Base-by-base conservation (phyloP, 2,888 invertebrate genomes). In the Gisinianus flammeolus region DNA sequence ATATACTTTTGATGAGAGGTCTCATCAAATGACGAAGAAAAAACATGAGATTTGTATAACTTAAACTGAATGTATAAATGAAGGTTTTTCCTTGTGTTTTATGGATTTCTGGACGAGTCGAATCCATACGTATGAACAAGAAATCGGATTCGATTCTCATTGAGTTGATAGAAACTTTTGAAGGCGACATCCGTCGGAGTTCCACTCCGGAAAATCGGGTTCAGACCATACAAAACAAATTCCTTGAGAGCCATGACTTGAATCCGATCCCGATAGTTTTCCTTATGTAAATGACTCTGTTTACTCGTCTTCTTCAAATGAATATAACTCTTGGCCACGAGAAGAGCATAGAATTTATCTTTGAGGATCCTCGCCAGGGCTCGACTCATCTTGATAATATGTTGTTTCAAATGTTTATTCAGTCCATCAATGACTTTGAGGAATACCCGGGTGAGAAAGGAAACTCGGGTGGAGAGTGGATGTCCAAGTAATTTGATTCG, bases 161-260 rank as follows among this genome's bases (percentile, higher is more conserved):
- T 83, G 5, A 77, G 56, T 19, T 56, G 56, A 22, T 77, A 80
- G 62, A 82, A 82, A 56, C 81, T 82, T 0, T 31, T 68, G 54
- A 83, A 83, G 8, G 82, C 80, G 0, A 68, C 54, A 16, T 68
- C 52, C 0, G 66, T 35, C 0, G 76, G 16, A 5, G 79, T 74
- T 10, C 80, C 81, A 62, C 79, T 79, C 33, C 75, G 72, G 26
- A 78, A 44, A 26, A 79, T 56, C 6, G 79, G 81, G 0, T 79
- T 79, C 8, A 79, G 35, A 4, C 81, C 81, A 79, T 79, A 80
- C 8, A 82, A 52, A 2, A 81, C 35, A 67, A 82, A 82, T 54
- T 83, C 83, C 44, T 81, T 82, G 1, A 83, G 62, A 0, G 80
- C 81, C 79, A 83, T 76, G 2, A 81, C 54, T 67, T 81, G 81